phyloP scores from a whole-genome alignment of 2,797 vertebrate species.

The Clamator glandarius region DNA sequence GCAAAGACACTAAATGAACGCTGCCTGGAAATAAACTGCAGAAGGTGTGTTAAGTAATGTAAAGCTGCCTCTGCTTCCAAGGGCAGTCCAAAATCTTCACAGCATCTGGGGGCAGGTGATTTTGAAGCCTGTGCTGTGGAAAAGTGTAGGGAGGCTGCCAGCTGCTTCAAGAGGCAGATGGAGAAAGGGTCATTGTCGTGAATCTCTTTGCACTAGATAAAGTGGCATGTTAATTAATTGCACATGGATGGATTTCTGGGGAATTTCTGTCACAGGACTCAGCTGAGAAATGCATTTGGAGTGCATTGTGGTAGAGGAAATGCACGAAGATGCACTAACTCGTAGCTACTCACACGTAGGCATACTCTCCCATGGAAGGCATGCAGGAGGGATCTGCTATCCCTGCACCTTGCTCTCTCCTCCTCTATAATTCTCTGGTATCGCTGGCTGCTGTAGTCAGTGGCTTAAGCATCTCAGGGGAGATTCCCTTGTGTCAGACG shows the following conservation, averaged over 20 bases:
- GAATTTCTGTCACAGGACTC: background rate
- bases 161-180: background rate
- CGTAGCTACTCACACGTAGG: accelerated
- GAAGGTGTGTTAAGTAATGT: background rate
- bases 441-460: conserved; percentile 11
- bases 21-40: background rate
- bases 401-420: background rate
- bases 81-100: background rate
- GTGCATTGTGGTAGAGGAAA: background rate
- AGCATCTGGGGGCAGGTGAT: background rate
- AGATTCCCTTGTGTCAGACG: conserved; percentile 2
- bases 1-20: background rate
- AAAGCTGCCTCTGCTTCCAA: background rate
- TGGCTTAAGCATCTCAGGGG: conserved; percentile 10
- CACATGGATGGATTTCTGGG: background rate
- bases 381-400: background rate
- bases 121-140: background rate
- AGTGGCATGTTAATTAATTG: background rate
- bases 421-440: background rate
- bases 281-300: conserved; percentile 12
- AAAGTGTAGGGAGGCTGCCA: background rate
- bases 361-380: background rate
- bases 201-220: background rate
- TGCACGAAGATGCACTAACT: background rate
- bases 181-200: background rate